Conservation (phyloP, 2,888 invertebrate genomes). For the Nephrotoma flavescens region DNA sequence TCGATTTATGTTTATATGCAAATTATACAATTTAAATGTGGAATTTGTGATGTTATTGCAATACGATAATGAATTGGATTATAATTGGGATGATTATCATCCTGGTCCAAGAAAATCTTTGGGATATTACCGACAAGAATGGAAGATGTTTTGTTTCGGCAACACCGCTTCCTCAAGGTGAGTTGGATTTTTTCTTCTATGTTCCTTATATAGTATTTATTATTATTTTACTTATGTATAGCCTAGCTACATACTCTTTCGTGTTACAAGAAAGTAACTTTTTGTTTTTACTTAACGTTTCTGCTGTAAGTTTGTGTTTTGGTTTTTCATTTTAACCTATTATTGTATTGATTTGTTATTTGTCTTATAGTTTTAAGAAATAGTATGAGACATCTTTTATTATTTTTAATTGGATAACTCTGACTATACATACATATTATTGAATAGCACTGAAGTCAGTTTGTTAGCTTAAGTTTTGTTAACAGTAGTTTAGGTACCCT, state of each 20-base stretch:
- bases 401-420: neutral
- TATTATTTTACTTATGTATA: neutral
- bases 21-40: neutral
- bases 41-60: slow-evolving; percentile 9
- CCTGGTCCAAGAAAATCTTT: slow-evolving; percentile 18
- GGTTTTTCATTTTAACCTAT: neutral
- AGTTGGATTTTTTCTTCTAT: slow-evolving; percentile 10
- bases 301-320: neutral
- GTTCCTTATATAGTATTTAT: neutral
- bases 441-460: neutral
- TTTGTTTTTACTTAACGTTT: neutral
- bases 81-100: slow-evolving; percentile 28
- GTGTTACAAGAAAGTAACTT: neutral
- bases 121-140: neutral
- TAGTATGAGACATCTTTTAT: neutral
- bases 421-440: neutral
- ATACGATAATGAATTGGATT: slow-evolving; percentile 29
- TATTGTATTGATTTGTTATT: neutral
- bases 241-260: neutral
- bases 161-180: slow-evolving; percentile 30
- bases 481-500: too few relatives aligned
- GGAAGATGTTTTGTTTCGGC: slow-evolving; percentile 18
- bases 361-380: neutral
- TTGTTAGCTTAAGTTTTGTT: neutral
- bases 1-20: neutral